These are phyloP conservation scores for Acrocera orbiculus DNA, from an alignment of 2,888 invertebrate species.

Conservation along the genomic window DNA sequence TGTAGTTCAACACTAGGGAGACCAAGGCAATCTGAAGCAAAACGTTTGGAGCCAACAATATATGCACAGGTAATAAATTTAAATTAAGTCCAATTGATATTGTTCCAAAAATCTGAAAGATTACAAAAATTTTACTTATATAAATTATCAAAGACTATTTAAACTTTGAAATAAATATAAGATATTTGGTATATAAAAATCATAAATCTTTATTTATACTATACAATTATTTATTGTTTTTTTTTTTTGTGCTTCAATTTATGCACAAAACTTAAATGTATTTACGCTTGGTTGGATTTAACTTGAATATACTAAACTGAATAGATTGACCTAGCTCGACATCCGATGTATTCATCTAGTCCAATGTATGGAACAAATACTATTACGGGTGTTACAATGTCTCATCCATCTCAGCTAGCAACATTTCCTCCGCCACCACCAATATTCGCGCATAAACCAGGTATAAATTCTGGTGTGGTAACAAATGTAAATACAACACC, in stretches of 20 bases:
- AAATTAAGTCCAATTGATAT: constrained; percentile 22
- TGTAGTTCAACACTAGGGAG: constrained; percentile 31
- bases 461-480: too few species aligned
- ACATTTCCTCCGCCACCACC: constrained; percentile 28
- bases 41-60: constrained; percentile 30
- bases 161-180: too few species aligned
- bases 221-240: too few species aligned
- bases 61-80: constrained; percentile 32
- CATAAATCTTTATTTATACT: too few species aligned
- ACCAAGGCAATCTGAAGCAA: constrained; percentile 27
- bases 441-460: constrained; percentile 26
- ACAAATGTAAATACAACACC: too few species aligned
- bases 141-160: too few species aligned
- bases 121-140: too few species aligned
- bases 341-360: constrained; percentile 31
- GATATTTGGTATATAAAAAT: too few species aligned
- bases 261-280: background rate
- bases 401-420: constrained; percentile 31
- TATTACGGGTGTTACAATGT: constrained; percentile 30
- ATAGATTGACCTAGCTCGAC: constrained; percentile 31
- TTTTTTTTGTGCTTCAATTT: too few species aligned
- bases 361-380: constrained; percentile 29
- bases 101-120: too few species aligned
- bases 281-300: background rate
- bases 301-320: background rate